Evolutionary conservation across 2,797 vertebrate genomes (phyloP).

Genomic region (Valencia hispanica): DNA sequence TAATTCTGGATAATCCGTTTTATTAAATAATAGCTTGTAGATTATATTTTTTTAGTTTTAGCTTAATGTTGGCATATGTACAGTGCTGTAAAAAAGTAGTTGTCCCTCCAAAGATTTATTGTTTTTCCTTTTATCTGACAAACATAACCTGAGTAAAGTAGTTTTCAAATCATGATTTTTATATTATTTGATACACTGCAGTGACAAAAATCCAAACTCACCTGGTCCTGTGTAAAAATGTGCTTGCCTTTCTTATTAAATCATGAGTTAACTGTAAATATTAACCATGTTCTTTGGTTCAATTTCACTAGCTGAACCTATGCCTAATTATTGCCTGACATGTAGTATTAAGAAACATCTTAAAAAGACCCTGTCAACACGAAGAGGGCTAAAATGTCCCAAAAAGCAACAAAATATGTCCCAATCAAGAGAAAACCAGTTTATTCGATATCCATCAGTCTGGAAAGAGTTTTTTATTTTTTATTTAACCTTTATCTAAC

Average conservation of each 20-base stretch:
- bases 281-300: background rate
- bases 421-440: no score
- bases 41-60: slow-evolving; percentile 43
- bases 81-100: background rate
- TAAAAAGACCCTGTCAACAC: no score
- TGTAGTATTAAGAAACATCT: no score
- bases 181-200: no score
- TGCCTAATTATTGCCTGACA: no score
- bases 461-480: no score
- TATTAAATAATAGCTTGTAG: slow-evolving; percentile 45
- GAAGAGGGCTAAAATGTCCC: no score
- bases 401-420: no score
- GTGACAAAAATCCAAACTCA: background rate
- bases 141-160: background rate
- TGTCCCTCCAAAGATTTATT: background rate
- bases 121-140: background rate
- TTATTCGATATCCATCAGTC: no score
- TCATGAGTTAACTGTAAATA: background rate
- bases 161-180: background rate
- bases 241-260: background rate
- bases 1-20: slow-evolving; percentile 54
- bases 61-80: slow-evolving; percentile 2
- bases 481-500: no score
- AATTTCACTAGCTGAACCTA: background rate
- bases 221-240: background rate